Evolutionary conservation across 2,888 invertebrate genomes (phyloP).

Genomic region (Drosophila sordidula): DNA sequence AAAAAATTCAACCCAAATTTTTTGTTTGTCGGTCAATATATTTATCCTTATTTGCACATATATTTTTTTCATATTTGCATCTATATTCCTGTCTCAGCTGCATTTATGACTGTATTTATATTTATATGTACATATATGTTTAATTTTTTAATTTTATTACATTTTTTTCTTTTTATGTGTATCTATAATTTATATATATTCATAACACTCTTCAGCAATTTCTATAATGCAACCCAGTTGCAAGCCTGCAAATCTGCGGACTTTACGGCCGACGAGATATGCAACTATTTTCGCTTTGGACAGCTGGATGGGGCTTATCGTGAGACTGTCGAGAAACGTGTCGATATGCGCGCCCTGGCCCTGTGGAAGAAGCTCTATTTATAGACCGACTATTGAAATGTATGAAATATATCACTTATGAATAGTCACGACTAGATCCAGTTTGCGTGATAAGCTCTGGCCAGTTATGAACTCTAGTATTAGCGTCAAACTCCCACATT

Average conservation of each 20-base stretch:
- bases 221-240: slow-evolving; percentile 29
- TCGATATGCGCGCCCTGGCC: slow-evolving; percentile 40
- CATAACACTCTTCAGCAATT: slow-evolving; percentile 24
- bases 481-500: neutral
- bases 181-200: too few species aligned
- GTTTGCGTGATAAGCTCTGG: too few species aligned
- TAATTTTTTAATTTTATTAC: too few species aligned
- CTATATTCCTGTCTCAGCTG: too few species aligned
- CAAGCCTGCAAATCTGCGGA: slow-evolving; percentile 48
- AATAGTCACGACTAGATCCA: neutral
- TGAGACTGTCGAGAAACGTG: slow-evolving; percentile 28
- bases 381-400: neutral
- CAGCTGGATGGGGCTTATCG: slow-evolving; percentile 47
- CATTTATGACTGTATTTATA: too few species aligned
- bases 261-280: slow-evolving; percentile 59
- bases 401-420: neutral
- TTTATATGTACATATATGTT: too few species aligned
- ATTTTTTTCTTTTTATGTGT: too few species aligned
- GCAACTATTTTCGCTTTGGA: slow-evolving; percentile 77
- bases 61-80: too few species aligned
- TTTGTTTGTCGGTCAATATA: too few species aligned
- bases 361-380: slow-evolving; percentile 56
- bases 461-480: neutral
- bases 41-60: too few species aligned
- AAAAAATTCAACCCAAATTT: too few species aligned